Evolutionary conservation across 2,888 invertebrate genomes (phyloP), one percentile per base, ranked within the genome.

Genomic region (Helobdella robusta): DNA sequence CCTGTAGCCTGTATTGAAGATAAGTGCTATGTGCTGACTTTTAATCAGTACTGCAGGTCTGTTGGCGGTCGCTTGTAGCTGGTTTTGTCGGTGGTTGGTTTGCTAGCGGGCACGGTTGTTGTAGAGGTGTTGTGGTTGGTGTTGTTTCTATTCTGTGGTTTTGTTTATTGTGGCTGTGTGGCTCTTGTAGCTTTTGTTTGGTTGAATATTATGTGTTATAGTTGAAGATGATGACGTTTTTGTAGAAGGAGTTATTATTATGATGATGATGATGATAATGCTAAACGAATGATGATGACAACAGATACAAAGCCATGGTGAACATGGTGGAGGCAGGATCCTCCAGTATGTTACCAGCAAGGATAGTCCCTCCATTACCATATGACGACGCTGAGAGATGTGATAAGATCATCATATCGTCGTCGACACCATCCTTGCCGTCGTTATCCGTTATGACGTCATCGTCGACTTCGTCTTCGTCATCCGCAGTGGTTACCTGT

Each of bases 1-100:
- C 91, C 91, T 74, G 94, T 94, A 66, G 94, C 94, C 66, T 94
- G 93, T 80, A 94, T 95, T 75, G 95, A 95, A 80, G 95, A 95
- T 82, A 91, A 91, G 81, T 94, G 94, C 82, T 93, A 89, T 81
- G 94, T 95, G 69, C 85, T 95, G 74, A 93, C 92, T 46, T 92
- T 88, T 80, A 90, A 91, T 81, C 94, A 95, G 83, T 95, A 92
- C 78, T 93, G 92, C 85, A 87, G 95, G 93, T 94, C 75, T n/a
- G n/a, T n/a, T n/a, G n/a, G n/a, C n/a, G n/a, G n/a, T n/a, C n/a
- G n/a, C n/a, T n/a, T n/a, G n/a, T n/a, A n/a, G n/a, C n/a, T n/a
- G n/a, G n/a, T n/a, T n/a, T n/a, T n/a, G n/a, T n/a, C n/a, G n/a
- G n/a, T n/a, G n/a, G n/a, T n/a, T n/a, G n/a, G n/a, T n/a, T 6